A percentile compares a stretch with the other conserved stretches of the same genome.
These are phyloP conservation scores for Zonitis immaculata DNA, from an alignment of 2,888 invertebrate species.

Conservation along the genomic window DNA sequence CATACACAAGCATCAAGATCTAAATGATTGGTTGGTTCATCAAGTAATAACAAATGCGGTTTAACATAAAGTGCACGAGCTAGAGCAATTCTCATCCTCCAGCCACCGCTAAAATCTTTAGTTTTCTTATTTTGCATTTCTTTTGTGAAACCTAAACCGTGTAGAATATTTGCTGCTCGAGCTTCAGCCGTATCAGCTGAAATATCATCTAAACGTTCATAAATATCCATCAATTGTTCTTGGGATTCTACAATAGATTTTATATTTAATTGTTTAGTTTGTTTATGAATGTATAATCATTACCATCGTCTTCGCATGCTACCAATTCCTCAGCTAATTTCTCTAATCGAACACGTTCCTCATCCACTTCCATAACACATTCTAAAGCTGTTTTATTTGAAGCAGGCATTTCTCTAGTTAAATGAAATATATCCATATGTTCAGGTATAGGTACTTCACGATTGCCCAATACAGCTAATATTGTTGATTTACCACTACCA, in stretches of 20 bases:
- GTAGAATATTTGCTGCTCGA: slow-evolving; percentile 89
- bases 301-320: slow-evolving; percentile 80
- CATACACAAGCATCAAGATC: slow-evolving; percentile 99
- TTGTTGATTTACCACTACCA: slow-evolving; percentile 94
- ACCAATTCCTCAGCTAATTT: slow-evolving; percentile 86
- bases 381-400: slow-evolving; percentile 92
- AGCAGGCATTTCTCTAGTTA: slow-evolving; percentile 97
- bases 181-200: slow-evolving; percentile 93
- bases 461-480: slow-evolving; percentile 85
- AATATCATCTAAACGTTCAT: slow-evolving; percentile 95
- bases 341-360: slow-evolving; percentile 86
- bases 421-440: slow-evolving; percentile 95
- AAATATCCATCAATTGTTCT: slow-evolving; percentile 95
- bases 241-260: slow-evolving; percentile 64
- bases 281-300: neutral
- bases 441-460: slow-evolving; percentile 95
- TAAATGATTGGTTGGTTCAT: slow-evolving; percentile 94
- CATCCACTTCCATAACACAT: slow-evolving; percentile 98
- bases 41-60: slow-evolving; percentile 91
- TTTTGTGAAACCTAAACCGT: slow-evolving; percentile 91
- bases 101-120: slow-evolving; percentile 88
- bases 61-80: slow-evolving; percentile 96
- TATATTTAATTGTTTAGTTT: neutral
- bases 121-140: slow-evolving; percentile 82
- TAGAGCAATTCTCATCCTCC: slow-evolving; percentile 98